Evolutionary conservation across 30 jellyfish, hydroid and myxozoan genomes (phyloP).

Genomic region (Rhopilema esculentum): DNA sequence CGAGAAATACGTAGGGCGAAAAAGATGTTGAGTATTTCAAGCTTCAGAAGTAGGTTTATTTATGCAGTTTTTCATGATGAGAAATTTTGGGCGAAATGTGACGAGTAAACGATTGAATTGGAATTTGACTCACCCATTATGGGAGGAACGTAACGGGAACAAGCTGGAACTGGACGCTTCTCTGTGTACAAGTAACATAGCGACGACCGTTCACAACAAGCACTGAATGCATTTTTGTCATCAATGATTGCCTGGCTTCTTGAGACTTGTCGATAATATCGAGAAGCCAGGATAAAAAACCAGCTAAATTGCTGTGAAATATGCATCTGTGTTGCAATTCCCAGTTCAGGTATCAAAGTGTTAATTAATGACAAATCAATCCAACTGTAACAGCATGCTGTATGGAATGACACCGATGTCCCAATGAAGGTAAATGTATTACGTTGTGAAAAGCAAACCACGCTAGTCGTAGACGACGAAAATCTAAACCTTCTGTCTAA

Average conservation of each 20-base stretch:
- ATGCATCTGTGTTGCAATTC: constrained; percentile 27
- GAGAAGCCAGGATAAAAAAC: background rate
- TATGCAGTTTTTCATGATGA: no score
- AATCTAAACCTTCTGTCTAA: constrained; percentile 55
- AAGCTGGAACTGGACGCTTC: constrained; percentile 47
- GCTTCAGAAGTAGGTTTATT: no score
- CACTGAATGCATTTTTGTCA: constrained; percentile 19
- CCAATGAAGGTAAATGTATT: constrained; percentile 27
- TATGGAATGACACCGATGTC: constrained; percentile 22
- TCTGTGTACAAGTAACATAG: constrained; percentile 18
- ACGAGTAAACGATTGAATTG: background rate
- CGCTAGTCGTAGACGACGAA: background rate
- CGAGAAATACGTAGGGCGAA: no score
- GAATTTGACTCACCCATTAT: constrained; percentile 13
- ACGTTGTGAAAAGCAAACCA: constrained; percentile 32
- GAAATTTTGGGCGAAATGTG: no score
- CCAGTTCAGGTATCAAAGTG: background rate
- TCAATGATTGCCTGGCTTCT: constrained; percentile 23
- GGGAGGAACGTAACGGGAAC: constrained; percentile 26
- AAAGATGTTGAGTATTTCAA: no score
- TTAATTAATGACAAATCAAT: background rate
- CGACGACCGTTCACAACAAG: constrained; percentile 19
- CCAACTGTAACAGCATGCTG: constrained; percentile 36
- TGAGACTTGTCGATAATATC: background rate
- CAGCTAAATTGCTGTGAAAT: constrained; percentile 8